phyloP scores from a whole-genome alignment of 2,797 vertebrate species.

The Darevskia nairensis region DNA sequence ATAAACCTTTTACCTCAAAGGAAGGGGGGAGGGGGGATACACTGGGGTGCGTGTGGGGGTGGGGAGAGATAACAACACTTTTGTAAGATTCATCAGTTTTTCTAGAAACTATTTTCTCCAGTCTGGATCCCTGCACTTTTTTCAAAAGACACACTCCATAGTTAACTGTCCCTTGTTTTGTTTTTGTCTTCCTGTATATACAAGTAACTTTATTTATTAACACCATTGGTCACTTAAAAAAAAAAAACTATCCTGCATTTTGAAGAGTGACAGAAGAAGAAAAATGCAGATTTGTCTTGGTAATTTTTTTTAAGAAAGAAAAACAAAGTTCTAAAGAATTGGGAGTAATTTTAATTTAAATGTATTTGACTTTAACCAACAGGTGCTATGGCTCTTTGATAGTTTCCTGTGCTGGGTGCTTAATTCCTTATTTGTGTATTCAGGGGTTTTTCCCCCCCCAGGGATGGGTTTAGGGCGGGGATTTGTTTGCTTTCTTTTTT shows the following conservation, averaged over 20 bases:
- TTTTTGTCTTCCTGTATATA: constrained; percentile 76
- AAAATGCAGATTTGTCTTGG: constrained; percentile 38
- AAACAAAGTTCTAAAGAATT: constrained; percentile 42
- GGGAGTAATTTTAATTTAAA: constrained; percentile 50
- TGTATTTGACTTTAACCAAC: constrained; percentile 58
- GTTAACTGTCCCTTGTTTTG: constrained; percentile 37
- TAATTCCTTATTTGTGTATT: constrained; percentile 36
- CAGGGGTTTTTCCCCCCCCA: neutral
- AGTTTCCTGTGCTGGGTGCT: constrained; percentile 52
- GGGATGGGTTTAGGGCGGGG: neutral
- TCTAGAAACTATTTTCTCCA: constrained; percentile 60
- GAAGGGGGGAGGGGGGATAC: constrained; percentile 24
- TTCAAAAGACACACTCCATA: constrained; percentile 53
- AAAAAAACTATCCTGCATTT: constrained; percentile 40
- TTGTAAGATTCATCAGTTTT: constrained; percentile 69
- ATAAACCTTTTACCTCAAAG: constrained; percentile 75
- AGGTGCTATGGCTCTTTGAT: constrained; percentile 70
- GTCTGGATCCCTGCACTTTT: constrained; percentile 53
- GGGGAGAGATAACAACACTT: constrained; percentile 11
- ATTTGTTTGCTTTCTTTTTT: constrained; percentile 34
- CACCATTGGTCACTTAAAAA: constrained; percentile 66
- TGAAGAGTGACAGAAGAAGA: constrained; percentile 45
- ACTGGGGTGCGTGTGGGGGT: neutral
- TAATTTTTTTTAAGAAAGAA: constrained; percentile 12
- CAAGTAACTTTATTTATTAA: constrained; percentile 83